Base-by-base conservation (phyloP, 2,888 invertebrate genomes). In the Caenorhabditis afra region DNA sequence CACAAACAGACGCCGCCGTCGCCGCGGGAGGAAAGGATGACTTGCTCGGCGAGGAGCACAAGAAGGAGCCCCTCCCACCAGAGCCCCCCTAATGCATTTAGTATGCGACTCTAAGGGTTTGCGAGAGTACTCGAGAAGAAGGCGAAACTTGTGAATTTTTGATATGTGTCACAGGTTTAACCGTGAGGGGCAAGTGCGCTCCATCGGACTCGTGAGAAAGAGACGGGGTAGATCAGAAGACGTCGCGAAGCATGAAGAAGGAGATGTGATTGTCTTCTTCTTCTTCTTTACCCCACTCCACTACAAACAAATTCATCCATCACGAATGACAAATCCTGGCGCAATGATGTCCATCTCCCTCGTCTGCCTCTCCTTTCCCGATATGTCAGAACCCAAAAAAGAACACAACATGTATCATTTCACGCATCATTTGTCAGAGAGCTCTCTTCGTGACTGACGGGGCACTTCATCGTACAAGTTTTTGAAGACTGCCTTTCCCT, bases 371-470 rank as follows among this genome's bases (percentile, higher is more conserved):
- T 62, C 49, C 45, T 45, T 52, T 22, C 14, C 16, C 44, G 45
- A 47, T 41, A 64, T 29, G 29, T 29, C 47, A 45, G 45, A 71
- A 64, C 55, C 55, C 53, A 55, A 64, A 71, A 59, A 70, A 57
- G 45, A 68, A 58, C 50, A 66, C 66, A 68, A 62, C 76, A 64
- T 76, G 68, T 68, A 68, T 76, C 76, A 76, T 76, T 76, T 76
- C 76, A 77, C 70, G 70, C 68, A 77, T 77, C 76, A 77, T 77
- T 77, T 77, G 76, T 77, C 76, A 77, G 76, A 49, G 52, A 52
- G 67, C 50, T 58, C 50, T 58, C 49, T 52, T 29, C 29, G 29
- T 29, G 59, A 68, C 52, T 59, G 58, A 58, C 67, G 50, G 68
- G 55, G 52, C 68, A 68, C 68, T 68, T 68, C 68, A 68, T 68